Base-by-base conservation (phyloP, 2,113 vertebrate genomes). In the Amphilophus citrinellus region DNA sequence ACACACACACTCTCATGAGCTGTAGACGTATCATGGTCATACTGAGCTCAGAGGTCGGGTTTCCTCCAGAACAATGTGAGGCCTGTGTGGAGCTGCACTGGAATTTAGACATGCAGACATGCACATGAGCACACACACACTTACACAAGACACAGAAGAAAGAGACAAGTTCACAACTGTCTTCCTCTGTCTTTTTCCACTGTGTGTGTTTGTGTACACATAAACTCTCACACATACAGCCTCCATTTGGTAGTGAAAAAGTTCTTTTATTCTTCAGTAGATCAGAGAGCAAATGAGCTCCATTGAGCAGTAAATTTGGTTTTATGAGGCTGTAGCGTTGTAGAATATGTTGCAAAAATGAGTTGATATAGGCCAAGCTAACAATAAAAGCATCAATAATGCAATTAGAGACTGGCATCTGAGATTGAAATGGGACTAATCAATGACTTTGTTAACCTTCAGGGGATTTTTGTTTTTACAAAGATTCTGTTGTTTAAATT, bases 61-160 rank as follows among this genome's bases (percentile, higher is more conserved):
- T 96, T 95, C 96, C 93, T 87, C 80, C 87, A 65, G 89, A 94
- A 96, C 95, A 96, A 96, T 95, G 95, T 90, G 77, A 89, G 88
- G 92, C 92, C 94, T 96, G 95, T 96, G 91, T 82, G 57, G 85
- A 91, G 85, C 87, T 75, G 61, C 24, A 79, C 75, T 92, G 94
- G 94, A 95, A 91, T 92, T 92, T 82, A 85, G 91, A 92, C 83
- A 87, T 83, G 84, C 85, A 92, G 80, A 88, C 84, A 82, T 89
- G 80, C 87, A 88, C 87, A 82, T 82, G 87, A 76, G 84, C 86
- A 84, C 65, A 81, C 65, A 81, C 71, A 73, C 18, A 81, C 30
- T 83, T 80, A 77, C 85, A 82, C 50, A 61, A 61, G 35, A 78
- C 80, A 58, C 80, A 86, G 75, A 79, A 89, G 84, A 87, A 68